Evolutionary conservation across 2,888 invertebrate species (phyloP).

Genomic region (Tridacna gigas): DNA sequence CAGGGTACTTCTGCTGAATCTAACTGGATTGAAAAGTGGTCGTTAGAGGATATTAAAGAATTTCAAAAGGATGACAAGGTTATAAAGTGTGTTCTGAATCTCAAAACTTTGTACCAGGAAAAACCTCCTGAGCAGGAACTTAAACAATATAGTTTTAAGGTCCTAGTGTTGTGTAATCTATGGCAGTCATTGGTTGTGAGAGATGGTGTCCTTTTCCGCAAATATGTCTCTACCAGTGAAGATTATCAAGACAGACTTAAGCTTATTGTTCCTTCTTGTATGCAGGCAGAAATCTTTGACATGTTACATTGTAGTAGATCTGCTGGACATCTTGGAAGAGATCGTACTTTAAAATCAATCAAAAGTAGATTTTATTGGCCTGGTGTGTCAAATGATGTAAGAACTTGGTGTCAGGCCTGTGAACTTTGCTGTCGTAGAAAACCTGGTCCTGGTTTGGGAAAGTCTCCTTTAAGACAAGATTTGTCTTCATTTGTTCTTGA

Average conservation of each 20-base stretch:
- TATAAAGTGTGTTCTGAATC: not conserved
- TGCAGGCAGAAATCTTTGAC: constrained; percentile 2
- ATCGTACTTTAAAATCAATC: constrained; percentile 21
- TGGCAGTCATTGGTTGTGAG: not conserved
- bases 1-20: not conserved
- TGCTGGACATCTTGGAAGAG: constrained; percentile 22
- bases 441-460: constrained; percentile 33
- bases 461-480: constrained; percentile 25
- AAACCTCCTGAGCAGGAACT: constrained; percentile 13
- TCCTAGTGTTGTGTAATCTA: not conserved
- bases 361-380: constrained; percentile 30
- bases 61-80: not conserved
- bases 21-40: constrained; percentile 1
- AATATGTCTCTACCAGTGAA: not conserved
- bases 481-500: constrained; percentile 1
- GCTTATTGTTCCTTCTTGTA: not conserved
- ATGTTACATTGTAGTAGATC: constrained; percentile 12
- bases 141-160: not conserved
- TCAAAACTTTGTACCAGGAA: not conserved
- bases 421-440: constrained; percentile 22
- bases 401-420: constrained; percentile 28
- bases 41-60: not conserved
- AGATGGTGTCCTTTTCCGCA: constrained; percentile 1
- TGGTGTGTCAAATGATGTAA: constrained; percentile 17
- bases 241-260: not conserved